phyloP scores from a whole-genome alignment of 1,140 invertebrate species.

The Aradophagus sp. region DNA sequence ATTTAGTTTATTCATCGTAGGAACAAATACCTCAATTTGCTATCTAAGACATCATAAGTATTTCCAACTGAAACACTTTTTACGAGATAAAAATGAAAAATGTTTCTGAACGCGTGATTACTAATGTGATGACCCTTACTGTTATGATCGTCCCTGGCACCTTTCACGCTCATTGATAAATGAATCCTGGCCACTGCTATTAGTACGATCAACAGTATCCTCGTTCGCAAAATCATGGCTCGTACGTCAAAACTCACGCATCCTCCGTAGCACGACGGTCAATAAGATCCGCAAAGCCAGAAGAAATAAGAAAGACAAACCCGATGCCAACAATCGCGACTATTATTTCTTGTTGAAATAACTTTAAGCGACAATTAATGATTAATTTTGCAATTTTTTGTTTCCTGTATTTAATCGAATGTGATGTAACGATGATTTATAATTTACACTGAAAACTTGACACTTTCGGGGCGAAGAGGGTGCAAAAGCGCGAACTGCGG shows the following conservation, averaged over 20 bases:
- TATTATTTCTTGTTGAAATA: too few relatives aligned
- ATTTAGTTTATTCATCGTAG: too few relatives aligned
- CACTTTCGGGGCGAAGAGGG: conserved; percentile 2
- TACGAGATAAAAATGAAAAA: too few relatives aligned
- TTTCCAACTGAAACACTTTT: too few relatives aligned
- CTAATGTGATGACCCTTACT: conserved; percentile 55
- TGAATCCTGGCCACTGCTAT: conserved; percentile 54
- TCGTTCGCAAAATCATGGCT: conserved; percentile 58
- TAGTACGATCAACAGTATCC: conserved; percentile 57
- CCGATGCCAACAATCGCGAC: too few relatives aligned
- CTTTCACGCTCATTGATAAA: conserved; percentile 53
- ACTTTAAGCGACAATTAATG: neutral
- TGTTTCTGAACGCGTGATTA: too few relatives aligned
- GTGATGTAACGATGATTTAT: too few relatives aligned
- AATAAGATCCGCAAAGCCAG: neutral
- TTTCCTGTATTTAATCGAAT: too few relatives aligned
- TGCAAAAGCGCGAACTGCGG: neutral
- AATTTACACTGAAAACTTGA: too few relatives aligned
- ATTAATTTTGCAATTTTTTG: too few relatives aligned
- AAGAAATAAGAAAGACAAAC: neutral
- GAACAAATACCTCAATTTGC: too few relatives aligned
- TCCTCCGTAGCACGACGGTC: conserved; percentile 19
- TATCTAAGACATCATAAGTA: too few relatives aligned
- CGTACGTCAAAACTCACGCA: conserved; percentile 11
- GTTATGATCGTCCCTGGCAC: conserved; percentile 58